Conservation (phyloP, 2,113 vertebrate genomes). For the Cyphomyrus plagiostoma region DNA sequence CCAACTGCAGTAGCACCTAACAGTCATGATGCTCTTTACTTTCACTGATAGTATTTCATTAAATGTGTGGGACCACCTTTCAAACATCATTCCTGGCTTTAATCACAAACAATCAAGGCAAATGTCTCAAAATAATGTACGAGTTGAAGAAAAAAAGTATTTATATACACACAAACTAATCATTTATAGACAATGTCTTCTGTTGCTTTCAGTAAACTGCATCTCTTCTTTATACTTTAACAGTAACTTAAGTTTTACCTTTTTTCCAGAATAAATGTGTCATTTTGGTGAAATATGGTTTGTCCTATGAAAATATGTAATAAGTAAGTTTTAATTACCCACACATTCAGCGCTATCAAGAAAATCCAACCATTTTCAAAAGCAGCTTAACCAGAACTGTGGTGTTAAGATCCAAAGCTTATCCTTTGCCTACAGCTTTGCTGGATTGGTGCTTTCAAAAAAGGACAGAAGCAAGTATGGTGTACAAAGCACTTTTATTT, state of each 20-base stretch:
- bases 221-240: neutral
- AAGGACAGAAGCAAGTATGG: constrained; percentile 16
- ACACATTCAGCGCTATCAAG: neutral
- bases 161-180: neutral
- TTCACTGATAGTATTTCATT: neutral
- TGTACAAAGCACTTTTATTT: constrained; percentile 65
- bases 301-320: neutral
- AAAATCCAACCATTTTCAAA: neutral
- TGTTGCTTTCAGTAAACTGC: neutral
- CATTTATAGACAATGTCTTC: neutral
- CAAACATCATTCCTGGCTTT: neutral
- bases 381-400: neutral
- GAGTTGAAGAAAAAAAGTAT: neutral
- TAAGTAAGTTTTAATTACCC: neutral
- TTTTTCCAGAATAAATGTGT: neutral
- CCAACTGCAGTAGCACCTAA: neutral
- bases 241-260: neutral
- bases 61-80: neutral
- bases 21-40: constrained; percentile 17
- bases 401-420: neutral
- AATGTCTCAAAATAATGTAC: neutral
- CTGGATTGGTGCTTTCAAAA: neutral
- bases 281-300: neutral
- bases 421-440: neutral
- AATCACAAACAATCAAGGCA: neutral